Conservation (phyloP, 1,140 invertebrate species). For the Bombus confusus region DNA sequence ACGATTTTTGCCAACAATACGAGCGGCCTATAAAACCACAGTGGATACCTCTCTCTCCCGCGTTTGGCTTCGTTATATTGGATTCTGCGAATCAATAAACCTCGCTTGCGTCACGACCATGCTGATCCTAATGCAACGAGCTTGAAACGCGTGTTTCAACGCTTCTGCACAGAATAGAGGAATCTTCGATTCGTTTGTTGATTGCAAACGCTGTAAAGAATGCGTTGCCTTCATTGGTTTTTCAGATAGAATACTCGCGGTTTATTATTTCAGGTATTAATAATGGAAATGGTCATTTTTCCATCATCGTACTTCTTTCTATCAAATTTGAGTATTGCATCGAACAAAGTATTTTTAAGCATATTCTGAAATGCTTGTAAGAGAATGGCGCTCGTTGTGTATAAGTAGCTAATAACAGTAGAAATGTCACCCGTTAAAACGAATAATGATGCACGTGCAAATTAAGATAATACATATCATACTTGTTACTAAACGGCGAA, state of each 20-base stretch:
- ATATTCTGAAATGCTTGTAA: neutral
- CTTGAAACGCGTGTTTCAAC: constrained; percentile 30
- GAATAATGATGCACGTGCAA: too few species aligned
- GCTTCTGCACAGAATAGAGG: constrained; percentile 21
- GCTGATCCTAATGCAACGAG: constrained; percentile 58
- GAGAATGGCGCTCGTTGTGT: too few species aligned
- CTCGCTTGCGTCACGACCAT: constrained; percentile 57
- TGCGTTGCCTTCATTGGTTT: too few species aligned
- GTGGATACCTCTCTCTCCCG: constrained; percentile 1
- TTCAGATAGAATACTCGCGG: too few species aligned
- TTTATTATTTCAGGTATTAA: neutral
- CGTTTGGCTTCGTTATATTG: constrained; percentile 52
- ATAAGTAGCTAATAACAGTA: too few species aligned
- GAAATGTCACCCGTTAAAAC: too few species aligned
- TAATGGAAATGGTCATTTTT: neutral
- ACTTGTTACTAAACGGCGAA: too few species aligned
- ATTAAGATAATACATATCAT: too few species aligned
- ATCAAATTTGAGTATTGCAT: neutral
- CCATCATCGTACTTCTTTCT: neutral
- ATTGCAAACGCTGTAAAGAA: too few species aligned
- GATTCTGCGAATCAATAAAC: constrained; percentile 69
- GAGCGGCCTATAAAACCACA: constrained; percentile 47
- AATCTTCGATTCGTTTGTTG: neutral
- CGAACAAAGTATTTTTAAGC: neutral
- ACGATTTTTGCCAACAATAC: constrained; percentile 38